Percentiles rank a stretch among this genome's conserved stretches.
These are phyloP conservation scores for Cygnus olor DNA, from an alignment of 2,797 vertebrate species.

Conservation along the genomic window DNA sequence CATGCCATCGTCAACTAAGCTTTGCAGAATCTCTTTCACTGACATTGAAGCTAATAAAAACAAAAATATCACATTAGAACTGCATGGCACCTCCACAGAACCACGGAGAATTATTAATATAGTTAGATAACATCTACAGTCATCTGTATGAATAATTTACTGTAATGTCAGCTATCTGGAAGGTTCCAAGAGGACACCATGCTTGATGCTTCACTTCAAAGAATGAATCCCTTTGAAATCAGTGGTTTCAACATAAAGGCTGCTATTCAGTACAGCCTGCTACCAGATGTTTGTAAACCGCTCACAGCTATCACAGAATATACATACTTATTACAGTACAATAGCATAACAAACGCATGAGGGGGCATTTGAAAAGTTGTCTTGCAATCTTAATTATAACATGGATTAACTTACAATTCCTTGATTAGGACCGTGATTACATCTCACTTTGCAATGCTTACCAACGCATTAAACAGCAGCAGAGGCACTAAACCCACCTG, in stretches of 20 bases:
- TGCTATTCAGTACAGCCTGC: neutral
- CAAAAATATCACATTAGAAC: constrained; percentile 44
- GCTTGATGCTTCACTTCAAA: neutral
- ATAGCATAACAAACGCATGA: neutral
- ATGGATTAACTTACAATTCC: neutral
- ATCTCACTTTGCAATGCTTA: neutral
- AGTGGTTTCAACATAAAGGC: neutral
- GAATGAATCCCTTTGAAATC: neutral
- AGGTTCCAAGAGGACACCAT: neutral
- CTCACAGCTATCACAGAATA: neutral
- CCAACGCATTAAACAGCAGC: neutral
- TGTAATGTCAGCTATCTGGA: neutral
- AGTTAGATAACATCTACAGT: neutral
- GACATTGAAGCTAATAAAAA: constrained; percentile 89
- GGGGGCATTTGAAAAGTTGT: neutral
- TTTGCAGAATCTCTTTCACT: constrained; percentile 96
- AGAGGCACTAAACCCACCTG: neutral
- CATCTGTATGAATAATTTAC: neutral
- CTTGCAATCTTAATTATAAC: neutral
- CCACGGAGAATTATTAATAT: neutral
- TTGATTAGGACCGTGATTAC: neutral
- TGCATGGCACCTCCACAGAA: neutral
- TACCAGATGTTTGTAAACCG: neutral
- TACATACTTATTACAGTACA: neutral
- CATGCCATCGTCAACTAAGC: constrained; percentile 96